Evolutionary conservation across 1,140 invertebrate genomes (phyloP).

Genomic region (Drosophila santomea): DNA sequence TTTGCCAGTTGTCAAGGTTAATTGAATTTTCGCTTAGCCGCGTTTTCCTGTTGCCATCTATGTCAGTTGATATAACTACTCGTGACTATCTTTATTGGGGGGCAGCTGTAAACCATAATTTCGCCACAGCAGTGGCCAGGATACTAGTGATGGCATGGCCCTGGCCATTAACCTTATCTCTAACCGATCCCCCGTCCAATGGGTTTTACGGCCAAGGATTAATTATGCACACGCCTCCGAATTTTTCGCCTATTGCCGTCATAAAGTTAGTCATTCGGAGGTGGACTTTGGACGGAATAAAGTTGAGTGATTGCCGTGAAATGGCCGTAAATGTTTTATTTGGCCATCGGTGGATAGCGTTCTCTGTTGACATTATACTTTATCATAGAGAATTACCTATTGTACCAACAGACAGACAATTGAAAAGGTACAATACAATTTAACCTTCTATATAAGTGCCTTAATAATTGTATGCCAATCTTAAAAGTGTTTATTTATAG

Average conservation of each 20-base stretch:
- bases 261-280: conserved; percentile 51
- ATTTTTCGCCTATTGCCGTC: conserved; percentile 46
- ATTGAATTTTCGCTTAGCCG: conserved; percentile 66
- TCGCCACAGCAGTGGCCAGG: conserved; percentile 48
- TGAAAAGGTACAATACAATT: too few relatives aligned
- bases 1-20: conserved; percentile 62
- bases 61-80: conserved; percentile 31
- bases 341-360: neutral
- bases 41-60: conserved; percentile 53
- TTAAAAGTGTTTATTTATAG: too few relatives aligned
- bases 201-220: conserved; percentile 22
- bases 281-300: conserved; percentile 34
- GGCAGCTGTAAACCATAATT: conserved; percentile 66
- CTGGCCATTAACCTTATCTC: conserved; percentile 23
- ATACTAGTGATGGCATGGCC: conserved; percentile 12
- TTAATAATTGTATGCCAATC: too few relatives aligned
- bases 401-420: too few relatives aligned
- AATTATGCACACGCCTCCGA: conserved; percentile 62
- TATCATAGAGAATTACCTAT: too few relatives aligned
- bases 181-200: conserved; percentile 3
- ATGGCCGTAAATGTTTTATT: conserved; percentile 13
- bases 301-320: conserved; percentile 1
- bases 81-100: conserved; percentile 61
- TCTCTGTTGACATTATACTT: neutral
- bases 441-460: too few relatives aligned